These are phyloP conservation scores for Callipepla squamata DNA, from an alignment of 2,113 vertebrate species.

Conservation along the genomic window DNA sequence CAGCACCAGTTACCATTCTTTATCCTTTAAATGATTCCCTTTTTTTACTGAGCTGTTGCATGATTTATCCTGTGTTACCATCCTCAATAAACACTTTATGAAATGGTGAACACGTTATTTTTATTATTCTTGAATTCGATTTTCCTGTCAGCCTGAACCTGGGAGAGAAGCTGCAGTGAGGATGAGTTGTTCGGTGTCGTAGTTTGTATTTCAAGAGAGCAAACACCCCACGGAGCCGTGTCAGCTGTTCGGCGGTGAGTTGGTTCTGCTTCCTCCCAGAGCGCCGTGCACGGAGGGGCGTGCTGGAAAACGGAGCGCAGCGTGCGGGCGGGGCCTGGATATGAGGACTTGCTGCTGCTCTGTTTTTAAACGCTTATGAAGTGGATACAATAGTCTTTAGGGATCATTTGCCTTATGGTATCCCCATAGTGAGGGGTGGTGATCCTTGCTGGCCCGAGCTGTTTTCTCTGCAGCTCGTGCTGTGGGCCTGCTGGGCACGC, in stretches of 20 bases:
- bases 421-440: rapidly evolving
- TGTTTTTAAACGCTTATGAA: no score
- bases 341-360: neutral
- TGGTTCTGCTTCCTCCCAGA: neutral
- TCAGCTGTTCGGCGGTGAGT: rapidly evolving
- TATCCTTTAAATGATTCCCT: conserved; percentile 70
- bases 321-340: no score
- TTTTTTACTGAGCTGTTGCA: conserved; percentile 82
- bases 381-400: no score
- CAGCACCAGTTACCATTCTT: conserved; percentile 75
- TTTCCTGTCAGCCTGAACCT: neutral
- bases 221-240: no score
- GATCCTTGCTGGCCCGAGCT: rapidly evolving
- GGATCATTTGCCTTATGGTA: rapidly evolving
- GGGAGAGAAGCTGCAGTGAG: rapidly evolving
- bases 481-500: no score
- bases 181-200: rapidly evolving
- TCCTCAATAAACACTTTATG: conserved; percentile 84
- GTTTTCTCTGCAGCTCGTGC: neutral
- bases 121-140: neutral
- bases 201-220: no score
- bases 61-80: conserved; percentile 83
- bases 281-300: rapidly evolving
- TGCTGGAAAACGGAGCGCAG: neutral
- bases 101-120: conserved; percentile 55